Evolutionary conservation across 2,797 vertebrate species (phyloP), one percentile per base, ranked within the genome.

Genomic region (Siniperca obscura): DNA sequence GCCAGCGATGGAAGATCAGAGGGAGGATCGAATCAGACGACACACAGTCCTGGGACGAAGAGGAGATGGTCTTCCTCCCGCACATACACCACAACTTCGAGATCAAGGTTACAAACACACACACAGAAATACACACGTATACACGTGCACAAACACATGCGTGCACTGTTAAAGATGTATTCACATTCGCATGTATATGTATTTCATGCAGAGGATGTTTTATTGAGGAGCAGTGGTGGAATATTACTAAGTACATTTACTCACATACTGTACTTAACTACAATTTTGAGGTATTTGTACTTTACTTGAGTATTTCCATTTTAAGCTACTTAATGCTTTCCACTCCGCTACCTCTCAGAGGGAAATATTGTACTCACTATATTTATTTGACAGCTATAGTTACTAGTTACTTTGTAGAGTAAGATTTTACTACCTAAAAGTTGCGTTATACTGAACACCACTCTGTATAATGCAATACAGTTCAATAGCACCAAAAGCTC

Each of bases 21-120:
- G 98, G 98, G 70, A 96, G 93, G 85, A 99, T 99, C 2, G 95
- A 98, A 86, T 95, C 96, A 0, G 98, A 98, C 9, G 96, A 99
- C 93, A 96, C 96, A 61, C 98, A 99, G 85, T 95, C 94, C 0
- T 99, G 98, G 98, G 98, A 99, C 1, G 96, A 97, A 67, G 98
- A 98, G 78, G 97, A 98, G 83, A 97, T 96, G 92, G 84, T 96
- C 80, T 99, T 99, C 59, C 96, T 99, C 46, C 98, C 98, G 0
- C 96, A 96, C 7, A 96, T 98, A 53, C 96, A 96, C 0, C 97
- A 98, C 85, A 96, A 97, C 91, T 97, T 99, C 84, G 97, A 99
- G 87, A 99, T 99, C 86, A 99, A 99, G 97, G 98, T 99, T 74
- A 80, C 78, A 61, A 2, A 60, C 38, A 61, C 36, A 36, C 21